Evolutionary conservation across 2,888 invertebrate species (phyloP).

Genomic region (Caenorhabditis sp.): DNA sequence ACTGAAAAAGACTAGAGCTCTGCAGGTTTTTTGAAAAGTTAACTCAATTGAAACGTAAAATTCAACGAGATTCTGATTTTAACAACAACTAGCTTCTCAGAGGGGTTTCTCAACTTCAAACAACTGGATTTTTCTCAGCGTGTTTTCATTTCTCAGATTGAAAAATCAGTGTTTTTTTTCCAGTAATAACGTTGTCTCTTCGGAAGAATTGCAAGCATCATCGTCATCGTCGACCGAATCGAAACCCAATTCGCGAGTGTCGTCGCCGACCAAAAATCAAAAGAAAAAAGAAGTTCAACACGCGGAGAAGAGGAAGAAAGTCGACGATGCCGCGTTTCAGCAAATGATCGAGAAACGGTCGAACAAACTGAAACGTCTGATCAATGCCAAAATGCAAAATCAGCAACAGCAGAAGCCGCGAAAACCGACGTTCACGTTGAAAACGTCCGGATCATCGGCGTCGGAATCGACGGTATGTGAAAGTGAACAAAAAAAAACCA

Average conservation of each 20-base stretch:
- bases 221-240: neutral
- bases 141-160: too few species aligned
- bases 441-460: neutral
- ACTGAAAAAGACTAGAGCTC: too few species aligned
- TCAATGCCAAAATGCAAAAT: conserved; percentile 13
- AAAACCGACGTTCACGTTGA: conserved; percentile 8
- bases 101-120: too few species aligned
- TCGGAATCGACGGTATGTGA: neutral
- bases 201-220: conserved; percentile 1
- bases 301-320: neutral
- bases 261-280: conserved; percentile 10
- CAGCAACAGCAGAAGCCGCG: conserved; percentile 20
- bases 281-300: conserved; percentile 5
- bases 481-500: too few species aligned
- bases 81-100: too few species aligned
- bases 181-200: too few species aligned
- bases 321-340: conserved; percentile 18
- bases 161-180: too few species aligned
- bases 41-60: too few species aligned
- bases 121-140: too few species aligned
- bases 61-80: too few species aligned
- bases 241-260: neutral
- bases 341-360: conserved; percentile 27
- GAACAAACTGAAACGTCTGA: conserved; percentile 16
- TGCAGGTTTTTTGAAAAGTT: too few species aligned